Conservation (phyloP, 2,113 vertebrate genomes). For the Corydoras maculifer region DNA sequence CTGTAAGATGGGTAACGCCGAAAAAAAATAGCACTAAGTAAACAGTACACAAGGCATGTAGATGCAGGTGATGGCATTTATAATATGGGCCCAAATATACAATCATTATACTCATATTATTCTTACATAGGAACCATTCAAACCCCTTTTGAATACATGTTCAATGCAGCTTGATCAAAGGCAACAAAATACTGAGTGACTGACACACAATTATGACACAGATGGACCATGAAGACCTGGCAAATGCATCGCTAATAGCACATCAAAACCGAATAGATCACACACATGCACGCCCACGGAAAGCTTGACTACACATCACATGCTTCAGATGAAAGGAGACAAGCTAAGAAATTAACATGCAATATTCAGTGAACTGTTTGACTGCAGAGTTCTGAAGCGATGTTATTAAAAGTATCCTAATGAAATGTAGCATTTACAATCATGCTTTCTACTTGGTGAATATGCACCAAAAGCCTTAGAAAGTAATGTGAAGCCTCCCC, state of each 20-base stretch:
- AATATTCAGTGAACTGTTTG: too few relatives aligned
- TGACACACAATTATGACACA: constrained; percentile 30
- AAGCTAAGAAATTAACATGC: constrained; percentile 1
- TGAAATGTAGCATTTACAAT: background rate
- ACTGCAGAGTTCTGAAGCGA: too few relatives aligned
- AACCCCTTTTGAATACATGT: constrained; percentile 16
- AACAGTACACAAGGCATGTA: background rate
- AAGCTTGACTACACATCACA: constrained; percentile 37
- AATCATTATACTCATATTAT: constrained; percentile 3
- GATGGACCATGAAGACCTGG: constrained; percentile 32
- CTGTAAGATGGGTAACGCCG: too few relatives aligned
- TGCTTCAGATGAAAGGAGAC: constrained; percentile 40
- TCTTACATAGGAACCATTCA: constrained; percentile 27
- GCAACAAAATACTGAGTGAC: constrained; percentile 22
- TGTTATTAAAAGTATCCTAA: too few relatives aligned
- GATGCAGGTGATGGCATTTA: constrained; percentile 1
- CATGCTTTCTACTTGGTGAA: constrained; percentile 4
- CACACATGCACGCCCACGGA: constrained; percentile 10
- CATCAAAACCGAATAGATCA: constrained; percentile 36
- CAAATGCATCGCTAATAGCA: constrained; percentile 42
- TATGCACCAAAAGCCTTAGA: constrained; percentile 32
- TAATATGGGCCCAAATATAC: constrained; percentile 3
- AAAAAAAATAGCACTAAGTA: background rate
- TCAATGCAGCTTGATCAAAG: constrained; percentile 36
- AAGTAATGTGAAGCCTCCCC: constrained; percentile 35